phyloP scores from a whole-genome alignment of 2,113 vertebrate species.

The Nanorana parkeri region DNA sequence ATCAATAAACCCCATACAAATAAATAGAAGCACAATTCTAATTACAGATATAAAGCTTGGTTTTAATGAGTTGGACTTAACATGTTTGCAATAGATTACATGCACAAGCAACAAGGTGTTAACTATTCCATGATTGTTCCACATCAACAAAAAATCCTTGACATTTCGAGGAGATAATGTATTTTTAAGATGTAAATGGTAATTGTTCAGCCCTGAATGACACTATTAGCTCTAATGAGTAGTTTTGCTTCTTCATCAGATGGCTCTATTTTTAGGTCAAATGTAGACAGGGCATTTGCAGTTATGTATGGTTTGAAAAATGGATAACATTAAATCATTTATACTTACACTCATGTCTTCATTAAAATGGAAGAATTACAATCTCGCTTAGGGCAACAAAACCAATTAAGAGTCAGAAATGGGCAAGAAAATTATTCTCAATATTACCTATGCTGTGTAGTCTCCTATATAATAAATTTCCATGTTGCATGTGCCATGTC shows the following conservation, averaged over 20 bases:
- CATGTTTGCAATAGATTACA: conserved; percentile 26
- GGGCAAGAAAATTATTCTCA: conserved; percentile 62
- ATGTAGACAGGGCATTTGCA: conserved; percentile 62
- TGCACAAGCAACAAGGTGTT: conserved; percentile 35
- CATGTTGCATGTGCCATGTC: conserved; percentile 13
- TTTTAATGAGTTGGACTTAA: conserved; percentile 12
- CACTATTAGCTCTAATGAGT: conserved; percentile 61
- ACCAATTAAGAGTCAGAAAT: conserved; percentile 61
- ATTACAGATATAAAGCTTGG: neutral
- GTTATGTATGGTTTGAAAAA: conserved; percentile 67
- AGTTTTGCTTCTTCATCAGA: conserved; percentile 58
- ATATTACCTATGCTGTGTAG: conserved; percentile 31
- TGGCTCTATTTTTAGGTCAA: conserved; percentile 63
- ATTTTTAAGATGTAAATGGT: conserved; percentile 55
- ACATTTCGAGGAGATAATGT: conserved; percentile 59
- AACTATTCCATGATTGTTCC: conserved; percentile 34
- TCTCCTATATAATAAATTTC: conserved; percentile 14
- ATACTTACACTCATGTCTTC: conserved; percentile 63
- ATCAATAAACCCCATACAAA: neutral
- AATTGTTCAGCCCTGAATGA: conserved; percentile 54
- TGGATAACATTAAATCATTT: conserved; percentile 68
- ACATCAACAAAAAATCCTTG: conserved; percentile 42
- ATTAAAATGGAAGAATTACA: conserved; percentile 62
- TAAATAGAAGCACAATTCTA: neutral
- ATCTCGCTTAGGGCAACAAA: conserved; percentile 64